Evolutionary conservation across 2,113 vertebrate genomes (phyloP), one percentile per base, ranked within the genome.

Genomic region (Pungitius pungitius): DNA sequence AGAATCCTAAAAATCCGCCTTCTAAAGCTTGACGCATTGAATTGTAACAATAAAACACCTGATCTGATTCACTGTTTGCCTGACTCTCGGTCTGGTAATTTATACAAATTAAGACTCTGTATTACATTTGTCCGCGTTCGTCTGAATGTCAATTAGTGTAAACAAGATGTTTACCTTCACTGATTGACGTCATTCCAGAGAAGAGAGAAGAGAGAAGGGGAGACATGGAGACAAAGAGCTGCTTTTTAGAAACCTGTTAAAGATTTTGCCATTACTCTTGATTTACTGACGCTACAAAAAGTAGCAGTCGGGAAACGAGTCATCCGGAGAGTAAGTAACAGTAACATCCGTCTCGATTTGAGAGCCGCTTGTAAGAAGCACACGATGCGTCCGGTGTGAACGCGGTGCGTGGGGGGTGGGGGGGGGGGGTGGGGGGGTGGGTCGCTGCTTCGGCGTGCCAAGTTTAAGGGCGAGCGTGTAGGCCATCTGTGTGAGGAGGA

Each of bases 61-160:
- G 74, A 85, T 89, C 86, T 65, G 78, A 83, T 84, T 85, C 65
- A 65, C 49, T 1, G 51, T 73, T 73, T 4, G 9, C 58, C 15
- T 3, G 45, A 43, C 73, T 63, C 75, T 60, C 82, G 73, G 84
- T 73, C 37, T 69, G 55, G 61, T 85, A 81, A 88, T 87, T 85
- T 73, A 55, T 27, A 52, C 69, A 82, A 85, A 89, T 91, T 88
- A 88, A 64, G 71, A 77, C 6, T 1, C 24, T 3, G 80, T 82
- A 68, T 75, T 69, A 37, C 75, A 65, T 82, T 74, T 84, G 70
- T 77, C 75, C 75, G 35, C 65, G 85, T 84, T 88, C 82, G 80
- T 78, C 73, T 85, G 83, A 77, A 69, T 75, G 83, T 85, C 78
- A 87, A 84, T 90, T 85, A 90, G 64, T 1, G 20, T 2, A 63